Percentiles rank a stretch among this genome's conserved stretches.
These are phyloP conservation scores for Hipposideros armiger DNA, from an alignment of 2,113 vertebrate genomes.

Conservation along the genomic window DNA sequence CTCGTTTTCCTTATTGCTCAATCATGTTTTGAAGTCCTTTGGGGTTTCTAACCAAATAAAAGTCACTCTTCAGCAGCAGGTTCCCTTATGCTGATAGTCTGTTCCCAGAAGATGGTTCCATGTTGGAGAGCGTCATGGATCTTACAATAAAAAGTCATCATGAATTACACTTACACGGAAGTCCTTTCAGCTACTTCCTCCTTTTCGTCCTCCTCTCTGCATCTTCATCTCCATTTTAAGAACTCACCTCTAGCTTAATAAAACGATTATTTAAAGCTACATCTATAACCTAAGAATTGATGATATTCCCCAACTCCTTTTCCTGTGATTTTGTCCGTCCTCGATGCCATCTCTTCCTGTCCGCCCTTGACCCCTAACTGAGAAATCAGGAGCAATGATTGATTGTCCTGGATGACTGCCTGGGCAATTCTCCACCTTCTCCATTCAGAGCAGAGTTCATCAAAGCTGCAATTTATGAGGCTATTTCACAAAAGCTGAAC, in stretches of 20 bases:
- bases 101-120: background rate
- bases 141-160: background rate
- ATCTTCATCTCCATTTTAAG: background rate
- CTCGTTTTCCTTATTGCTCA: background rate
- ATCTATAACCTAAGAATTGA: background rate
- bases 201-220: background rate
- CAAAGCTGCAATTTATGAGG: conserved; percentile 23
- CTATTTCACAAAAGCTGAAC: background rate
- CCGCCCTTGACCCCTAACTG: accelerated
- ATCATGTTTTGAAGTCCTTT: background rate
- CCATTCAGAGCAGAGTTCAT: background rate
- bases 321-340: background rate
- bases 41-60: background rate
- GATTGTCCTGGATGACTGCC: background rate
- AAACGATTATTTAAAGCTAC: background rate
- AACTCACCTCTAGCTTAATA: background rate
- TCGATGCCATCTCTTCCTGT: background rate
- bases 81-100: background rate
- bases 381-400: background rate
- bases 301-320: background rate
- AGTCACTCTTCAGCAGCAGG: background rate
- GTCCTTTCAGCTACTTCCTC: background rate
- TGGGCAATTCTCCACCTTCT: background rate
- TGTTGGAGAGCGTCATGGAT: background rate
- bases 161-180: background rate